These are phyloP conservation scores for Tursiops truncatus DNA, from an alignment of 2,113 vertebrate species.

Conservation along the genomic window DNA sequence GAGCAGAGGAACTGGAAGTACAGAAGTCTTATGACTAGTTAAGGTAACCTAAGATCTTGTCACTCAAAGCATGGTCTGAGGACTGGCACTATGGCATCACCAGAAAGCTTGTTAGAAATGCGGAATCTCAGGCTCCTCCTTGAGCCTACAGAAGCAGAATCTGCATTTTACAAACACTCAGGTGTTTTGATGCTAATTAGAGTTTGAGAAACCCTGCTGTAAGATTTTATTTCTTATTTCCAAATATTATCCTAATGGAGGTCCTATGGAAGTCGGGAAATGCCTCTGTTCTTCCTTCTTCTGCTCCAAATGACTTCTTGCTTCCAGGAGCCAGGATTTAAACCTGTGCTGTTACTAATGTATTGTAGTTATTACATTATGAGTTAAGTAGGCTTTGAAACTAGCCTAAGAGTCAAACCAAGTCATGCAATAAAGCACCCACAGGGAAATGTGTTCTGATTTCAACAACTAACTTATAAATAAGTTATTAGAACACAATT, in stretches of 20 bases:
- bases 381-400: not conserved
- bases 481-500: not conserved
- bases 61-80: not conserved
- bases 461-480: not conserved
- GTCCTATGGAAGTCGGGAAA: not conserved
- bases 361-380: not conserved
- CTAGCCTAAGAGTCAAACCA: not conserved
- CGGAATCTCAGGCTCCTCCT: not conserved
- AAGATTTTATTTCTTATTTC: not conserved
- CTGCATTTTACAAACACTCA: not conserved
- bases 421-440: not conserved
- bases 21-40: not conserved
- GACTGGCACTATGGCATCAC: accelerated
- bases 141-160: not conserved
- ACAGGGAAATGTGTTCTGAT: not conserved
- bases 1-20: not conserved
- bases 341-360: not conserved
- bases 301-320: not conserved
- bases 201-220: not conserved
- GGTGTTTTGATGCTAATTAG: not conserved
- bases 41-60: not conserved
- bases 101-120: not conserved
- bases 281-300: not conserved
- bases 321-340: not conserved
- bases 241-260: not conserved